Percentiles rank a stretch among this genome's conserved stretches.
These are phyloP conservation scores for Ridgeia piscesae DNA, from an alignment of 1,140 invertebrate genomes.

Conservation along the genomic window DNA sequence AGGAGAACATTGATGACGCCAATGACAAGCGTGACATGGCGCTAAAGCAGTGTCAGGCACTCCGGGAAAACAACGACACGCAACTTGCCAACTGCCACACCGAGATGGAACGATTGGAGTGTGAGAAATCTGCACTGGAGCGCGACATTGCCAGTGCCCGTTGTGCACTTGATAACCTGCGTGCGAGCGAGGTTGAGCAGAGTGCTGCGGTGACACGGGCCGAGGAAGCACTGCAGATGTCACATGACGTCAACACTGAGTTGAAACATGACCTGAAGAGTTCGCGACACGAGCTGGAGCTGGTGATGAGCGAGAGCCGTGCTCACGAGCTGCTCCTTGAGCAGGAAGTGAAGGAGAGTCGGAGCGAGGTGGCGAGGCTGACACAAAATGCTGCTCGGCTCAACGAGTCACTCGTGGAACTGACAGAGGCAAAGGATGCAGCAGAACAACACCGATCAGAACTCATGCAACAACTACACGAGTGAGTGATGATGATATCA, in stretches of 20 bases:
- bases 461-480: background rate
- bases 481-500: constrained; percentile 2
- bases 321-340: constrained; percentile 7
- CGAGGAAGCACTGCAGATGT: background rate
- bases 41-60: background rate
- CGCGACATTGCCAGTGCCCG: background rate
- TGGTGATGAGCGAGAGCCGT: background rate
- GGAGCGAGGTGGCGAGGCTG: background rate
- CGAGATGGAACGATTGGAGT: background rate
- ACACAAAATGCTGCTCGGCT: background rate
- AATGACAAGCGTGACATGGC: background rate
- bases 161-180: background rate
- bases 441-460: background rate
- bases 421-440: background rate
- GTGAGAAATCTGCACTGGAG: background rate
- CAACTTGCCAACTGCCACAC: background rate
- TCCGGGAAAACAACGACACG: background rate
- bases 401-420: background rate
- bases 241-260: background rate
- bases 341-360: background rate
- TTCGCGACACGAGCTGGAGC: background rate
- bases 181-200: background rate
- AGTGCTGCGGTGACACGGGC: background rate
- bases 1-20: background rate
- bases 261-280: background rate